Evolutionary conservation across 2,888 invertebrate genomes (phyloP).

Genomic region (Augochlorella aurata): DNA sequence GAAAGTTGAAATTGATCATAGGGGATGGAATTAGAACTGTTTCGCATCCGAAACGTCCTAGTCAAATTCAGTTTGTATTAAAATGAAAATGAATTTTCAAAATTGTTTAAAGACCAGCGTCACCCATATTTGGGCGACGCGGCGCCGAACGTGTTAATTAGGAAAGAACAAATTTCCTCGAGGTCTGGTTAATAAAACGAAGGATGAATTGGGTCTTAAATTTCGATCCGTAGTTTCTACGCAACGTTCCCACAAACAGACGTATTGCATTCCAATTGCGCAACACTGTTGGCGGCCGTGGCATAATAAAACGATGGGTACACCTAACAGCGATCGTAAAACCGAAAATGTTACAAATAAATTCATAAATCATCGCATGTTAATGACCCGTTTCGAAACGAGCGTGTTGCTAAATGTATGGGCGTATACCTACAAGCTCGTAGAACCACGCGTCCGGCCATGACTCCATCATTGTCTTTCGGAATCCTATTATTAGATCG

Average conservation of each 20-base stretch:
- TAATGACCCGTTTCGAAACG: slow-evolving; percentile 48
- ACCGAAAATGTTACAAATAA: slow-evolving; percentile 71
- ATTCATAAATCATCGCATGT: slow-evolving; percentile 70
- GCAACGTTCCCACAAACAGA: slow-evolving; percentile 34
- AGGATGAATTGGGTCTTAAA: background rate
- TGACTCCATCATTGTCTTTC: background rate
- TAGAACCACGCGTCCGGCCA: background rate
- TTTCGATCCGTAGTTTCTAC: slow-evolving; percentile 38
- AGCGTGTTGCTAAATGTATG: slow-evolving; percentile 5
- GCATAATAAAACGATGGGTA: slow-evolving; percentile 63
- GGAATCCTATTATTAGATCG: slow-evolving; percentile 7
- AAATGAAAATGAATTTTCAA: too few relatives aligned
- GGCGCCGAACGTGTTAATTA: too few relatives aligned
- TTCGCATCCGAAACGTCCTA: too few relatives aligned
- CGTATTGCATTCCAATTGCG: slow-evolving; percentile 48
- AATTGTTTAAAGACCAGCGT: too few relatives aligned
- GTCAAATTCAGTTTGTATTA: too few relatives aligned
- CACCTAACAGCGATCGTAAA: slow-evolving; percentile 70
- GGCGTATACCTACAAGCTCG: slow-evolving; percentile 8
- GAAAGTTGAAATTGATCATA: too few relatives aligned
- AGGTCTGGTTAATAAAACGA: background rate
- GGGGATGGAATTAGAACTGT: too few relatives aligned
- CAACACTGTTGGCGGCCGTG: slow-evolving; percentile 46
- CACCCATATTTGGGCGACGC: too few relatives aligned
- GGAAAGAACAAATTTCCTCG: background rate